Evolutionary conservation across 2,888 invertebrate genomes (phyloP).

Genomic region (Escarpia spicata): DNA sequence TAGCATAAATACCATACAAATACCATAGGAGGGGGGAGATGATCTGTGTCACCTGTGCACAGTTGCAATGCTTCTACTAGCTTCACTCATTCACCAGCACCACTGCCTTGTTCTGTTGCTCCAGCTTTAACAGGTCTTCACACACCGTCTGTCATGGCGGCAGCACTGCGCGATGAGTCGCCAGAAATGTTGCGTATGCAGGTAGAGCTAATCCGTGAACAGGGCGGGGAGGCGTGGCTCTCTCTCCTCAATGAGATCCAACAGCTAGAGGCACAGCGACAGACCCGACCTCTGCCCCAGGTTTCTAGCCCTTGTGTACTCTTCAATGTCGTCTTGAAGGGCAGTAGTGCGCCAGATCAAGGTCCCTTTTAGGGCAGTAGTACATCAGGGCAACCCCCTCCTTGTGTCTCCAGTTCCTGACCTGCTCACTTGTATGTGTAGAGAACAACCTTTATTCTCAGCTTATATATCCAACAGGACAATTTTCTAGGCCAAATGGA

Average conservation of each 20-base stretch:
- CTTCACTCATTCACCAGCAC: background rate
- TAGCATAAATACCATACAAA: too few relatives aligned
- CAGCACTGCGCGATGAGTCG: constrained; percentile 24
- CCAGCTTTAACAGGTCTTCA: background rate
- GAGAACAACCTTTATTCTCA: too few relatives aligned
- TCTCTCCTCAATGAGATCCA: constrained; percentile 37
- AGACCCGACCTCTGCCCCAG: background rate
- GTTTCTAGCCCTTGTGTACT: background rate
- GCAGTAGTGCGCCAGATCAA: too few relatives aligned
- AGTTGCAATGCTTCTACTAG: background rate
- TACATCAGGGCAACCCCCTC: too few relatives aligned
- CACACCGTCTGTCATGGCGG: background rate
- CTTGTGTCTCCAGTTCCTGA: too few relatives aligned
- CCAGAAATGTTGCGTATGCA: constrained; percentile 26
- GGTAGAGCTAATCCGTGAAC: constrained; percentile 39
- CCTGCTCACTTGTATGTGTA: too few relatives aligned
- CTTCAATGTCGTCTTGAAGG: background rate
- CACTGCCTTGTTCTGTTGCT: background rate
- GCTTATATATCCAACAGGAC: too few relatives aligned
- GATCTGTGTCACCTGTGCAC: background rate
- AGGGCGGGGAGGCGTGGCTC: constrained; percentile 42
- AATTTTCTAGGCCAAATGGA: too few relatives aligned
- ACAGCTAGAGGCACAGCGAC: background rate
- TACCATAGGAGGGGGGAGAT: background rate
- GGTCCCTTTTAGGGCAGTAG: too few relatives aligned